Base-by-base conservation (phyloP, 2,888 invertebrate species). In the Epinotia brunnichana region DNA sequence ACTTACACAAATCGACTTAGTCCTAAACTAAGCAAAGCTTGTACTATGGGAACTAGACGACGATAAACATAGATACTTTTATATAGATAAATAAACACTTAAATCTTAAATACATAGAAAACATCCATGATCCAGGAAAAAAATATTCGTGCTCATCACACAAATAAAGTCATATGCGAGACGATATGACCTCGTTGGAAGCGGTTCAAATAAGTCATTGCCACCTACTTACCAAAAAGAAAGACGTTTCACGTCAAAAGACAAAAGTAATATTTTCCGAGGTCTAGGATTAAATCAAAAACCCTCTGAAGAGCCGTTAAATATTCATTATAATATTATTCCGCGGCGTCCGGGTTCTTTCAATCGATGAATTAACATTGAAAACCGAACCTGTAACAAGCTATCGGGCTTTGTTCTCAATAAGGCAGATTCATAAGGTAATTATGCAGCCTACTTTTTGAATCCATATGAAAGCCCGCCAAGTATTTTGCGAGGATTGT, bases 331-430 rank as follows among this genome's bases (percentile, higher is more conserved):
- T 62, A 56, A 68, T 68, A 68, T 72, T 73, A 69, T 71, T 61
- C 71, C 29, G 61, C 53, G 61, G 39, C 61, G 19, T 17, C 24
- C 2, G 60, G 54, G 24, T 51, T 68, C 67, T 73, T 60, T 68
- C 67, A 56, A 68, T 68, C 73, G 59, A 69, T 59, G 64, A 73
- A 73, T 73, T 73, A 73, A 69, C 69, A 73, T 69, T 62, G 69
- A 69, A 73, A 57, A 57, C 73, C 63, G 73, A 35, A 59, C 35
- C 56, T 48, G 57, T 69, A 69, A 69, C 69, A 69, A 63, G 69
- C 68, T 70, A 70, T 63, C 41, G 70, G 39, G 57, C 56, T 69
- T 72, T 61, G 67, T 72, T 72, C 61, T 39, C 61, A 39, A 41
- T 69, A 69, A 73, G 39, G 67, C 19, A 24, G 70, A 63, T 62